Conservation (phyloP, 2,888 invertebrate genomes). For the Phragmatobia fuliginosa region DNA sequence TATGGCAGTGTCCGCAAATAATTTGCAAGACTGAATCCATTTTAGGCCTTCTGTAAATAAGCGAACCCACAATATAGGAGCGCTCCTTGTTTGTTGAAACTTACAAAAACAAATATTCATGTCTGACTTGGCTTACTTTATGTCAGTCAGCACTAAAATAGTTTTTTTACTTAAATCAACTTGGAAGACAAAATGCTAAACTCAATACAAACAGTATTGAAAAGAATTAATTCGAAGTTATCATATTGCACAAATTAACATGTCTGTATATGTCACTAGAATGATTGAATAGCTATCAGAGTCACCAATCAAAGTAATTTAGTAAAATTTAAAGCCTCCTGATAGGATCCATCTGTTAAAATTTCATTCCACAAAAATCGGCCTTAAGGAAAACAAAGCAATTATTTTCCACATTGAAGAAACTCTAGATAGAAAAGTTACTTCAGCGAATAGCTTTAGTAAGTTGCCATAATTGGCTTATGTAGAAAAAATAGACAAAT, state of each 20-base stretch:
- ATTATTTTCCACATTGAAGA: conserved; percentile 5
- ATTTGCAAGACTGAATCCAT: conserved; percentile 38
- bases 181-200: conserved; percentile 62
- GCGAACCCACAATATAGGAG: conserved; percentile 17
- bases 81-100: neutral
- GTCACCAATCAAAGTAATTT: conserved; percentile 22
- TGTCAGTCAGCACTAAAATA: conserved; percentile 28
- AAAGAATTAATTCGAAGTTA: conserved; percentile 34
- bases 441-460: neutral
- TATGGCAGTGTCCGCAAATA: conserved; percentile 76
- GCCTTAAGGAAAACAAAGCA: conserved; percentile 17
- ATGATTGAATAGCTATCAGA: conserved; percentile 11
- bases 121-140: conserved; percentile 23
- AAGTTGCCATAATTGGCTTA: neutral
- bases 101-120: conserved; percentile 18
- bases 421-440: neutral
- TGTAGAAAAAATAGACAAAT: neutral
- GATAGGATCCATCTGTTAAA: conserved; percentile 31
- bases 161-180: conserved; percentile 35
- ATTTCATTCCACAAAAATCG: conserved; percentile 35
- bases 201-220: conserved; percentile 41
- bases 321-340: conserved; percentile 31
- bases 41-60: conserved; percentile 28
- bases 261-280: conserved; percentile 29
- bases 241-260: conserved; percentile 55